Evolutionary conservation across 2,797 vertebrate genomes (phyloP), one percentile per base, ranked within the genome.

Genomic region (Muraenolepis orangiensis): DNA sequence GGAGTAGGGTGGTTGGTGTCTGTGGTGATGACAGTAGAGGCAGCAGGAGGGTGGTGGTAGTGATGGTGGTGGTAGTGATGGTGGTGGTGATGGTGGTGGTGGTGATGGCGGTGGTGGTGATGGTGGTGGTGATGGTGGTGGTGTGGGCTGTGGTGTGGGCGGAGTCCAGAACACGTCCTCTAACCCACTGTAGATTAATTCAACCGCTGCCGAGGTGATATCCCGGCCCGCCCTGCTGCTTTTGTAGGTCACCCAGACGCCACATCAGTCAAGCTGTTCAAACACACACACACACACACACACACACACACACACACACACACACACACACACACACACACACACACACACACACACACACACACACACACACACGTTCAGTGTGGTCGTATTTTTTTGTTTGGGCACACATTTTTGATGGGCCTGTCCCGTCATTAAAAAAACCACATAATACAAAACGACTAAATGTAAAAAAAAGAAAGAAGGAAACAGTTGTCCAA

Each of bases 201-300:
- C 51, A 61, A 26, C 87, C 84, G 84, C 79, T 82, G 83, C 85
- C 84, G 78, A 86, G 86, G 89, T 92, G 89, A 93, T 93, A 91
- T 91, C 92, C 91, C 84, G 90, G 86, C 89, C 82, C 85, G 84
- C 89, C 90, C 88, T 81, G 86, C 87, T 89, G 90, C 51, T 89
- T 92, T 90, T 91, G 90, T 91, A 91, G 91, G 91, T 92, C 90
- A 92, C 87, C 90, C 89, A 91, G 90, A 83, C 88, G 88, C 87
- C 87, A 89, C 82, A 87, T 90, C 88, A 91, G 85, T 92, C 91
- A 92, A 92, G 89, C 92, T 93, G 92, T 87, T 88, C 89, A 93
- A 93, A 93, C 91, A 84, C 84, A 77, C 82, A 81, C 66, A 78
- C 77, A 46, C 61, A 34, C 20, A 73, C 82, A 42, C 38, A 6